These are phyloP conservation scores for Calliphora vicina DNA, from an alignment of 1,140 invertebrate species.

Conservation along the genomic window DNA sequence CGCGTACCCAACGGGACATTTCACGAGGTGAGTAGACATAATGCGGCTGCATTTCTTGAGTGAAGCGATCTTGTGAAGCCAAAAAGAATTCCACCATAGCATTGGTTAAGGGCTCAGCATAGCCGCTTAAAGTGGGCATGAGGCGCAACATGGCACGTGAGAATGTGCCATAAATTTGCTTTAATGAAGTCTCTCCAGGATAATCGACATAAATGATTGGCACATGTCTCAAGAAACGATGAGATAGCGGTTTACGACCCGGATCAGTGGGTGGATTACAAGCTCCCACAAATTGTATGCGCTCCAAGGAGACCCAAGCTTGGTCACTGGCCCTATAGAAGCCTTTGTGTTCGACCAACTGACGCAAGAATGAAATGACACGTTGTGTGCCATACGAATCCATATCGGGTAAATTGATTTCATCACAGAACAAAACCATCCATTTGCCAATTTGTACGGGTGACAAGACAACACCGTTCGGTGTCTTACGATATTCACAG, in stretches of 20 bases:
- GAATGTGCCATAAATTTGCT: slow-evolving; percentile 99
- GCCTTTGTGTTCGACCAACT: slow-evolving; percentile 94
- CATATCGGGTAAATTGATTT: slow-evolving; percentile 99
- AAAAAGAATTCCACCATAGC: slow-evolving; percentile 99
- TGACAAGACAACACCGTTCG: slow-evolving; percentile 94
- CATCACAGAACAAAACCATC: slow-evolving; percentile 99
- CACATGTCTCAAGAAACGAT: slow-evolving; percentile 92
- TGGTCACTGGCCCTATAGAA: slow-evolving; percentile 94
- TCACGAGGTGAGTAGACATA: slow-evolving; percentile 99
- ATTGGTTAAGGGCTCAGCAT: slow-evolving; percentile 95
- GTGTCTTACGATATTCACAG: slow-evolving; percentile 97
- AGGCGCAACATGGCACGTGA: slow-evolving; percentile 95
- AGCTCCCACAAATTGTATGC: slow-evolving; percentile 99
- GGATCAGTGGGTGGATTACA: slow-evolving; percentile 99
- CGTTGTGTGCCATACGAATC: slow-evolving; percentile 98
- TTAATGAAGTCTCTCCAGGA: slow-evolving; percentile 95
- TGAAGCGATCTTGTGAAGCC: slow-evolving; percentile 96
- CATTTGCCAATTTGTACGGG: slow-evolving; percentile 98
- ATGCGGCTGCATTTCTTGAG: slow-evolving; percentile 99
- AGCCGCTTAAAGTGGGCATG: slow-evolving; percentile 87
- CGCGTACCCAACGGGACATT: slow-evolving; percentile 99
- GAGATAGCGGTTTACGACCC: slow-evolving; percentile 95
- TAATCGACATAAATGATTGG: slow-evolving; percentile 99
- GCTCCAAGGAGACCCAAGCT: slow-evolving; percentile 94
- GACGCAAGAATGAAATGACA: slow-evolving; percentile 97